These are phyloP conservation scores for Telmatochromis bifrenatus DNA, from an alignment of 2,113 vertebrate species.

Conservation along the genomic window DNA sequence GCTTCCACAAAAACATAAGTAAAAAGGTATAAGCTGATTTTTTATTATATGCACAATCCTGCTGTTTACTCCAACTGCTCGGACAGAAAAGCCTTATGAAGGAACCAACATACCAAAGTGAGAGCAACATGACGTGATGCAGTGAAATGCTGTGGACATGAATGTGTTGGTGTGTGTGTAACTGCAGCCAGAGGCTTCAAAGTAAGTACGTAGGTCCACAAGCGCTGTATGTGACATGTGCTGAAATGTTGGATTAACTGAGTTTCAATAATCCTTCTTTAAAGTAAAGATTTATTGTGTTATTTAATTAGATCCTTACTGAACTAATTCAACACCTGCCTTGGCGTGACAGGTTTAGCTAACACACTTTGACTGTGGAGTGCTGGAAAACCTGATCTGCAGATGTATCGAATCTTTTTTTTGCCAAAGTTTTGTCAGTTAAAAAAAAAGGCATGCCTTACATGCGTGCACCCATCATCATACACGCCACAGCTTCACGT, in stretches of 20 bases:
- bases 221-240: not conserved
- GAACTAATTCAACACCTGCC: not conserved
- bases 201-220: not conserved
- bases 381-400: not conserved
- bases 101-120: conserved; percentile 33
- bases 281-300: not conserved
- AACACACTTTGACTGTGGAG: not conserved
- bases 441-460: not conserved
- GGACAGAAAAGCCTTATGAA: not conserved
- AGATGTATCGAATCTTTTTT: not conserved
- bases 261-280: not conserved
- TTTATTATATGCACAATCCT: not conserved
- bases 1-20: not conserved
- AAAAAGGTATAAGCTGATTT: not conserved
- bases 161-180: not conserved
- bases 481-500: not conserved
- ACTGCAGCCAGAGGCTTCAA: conserved; percentile 42
- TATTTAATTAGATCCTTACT: not conserved
- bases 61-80: not conserved
- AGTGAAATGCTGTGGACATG: not conserved
- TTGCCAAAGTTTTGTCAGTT: not conserved
- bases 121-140: conserved; percentile 15
- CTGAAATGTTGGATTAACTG: not conserved
- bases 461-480: not conserved
- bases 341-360: not conserved